Conservation (phyloP, 2,113 vertebrate species). For the Rhinolophus sinicus region DNA sequence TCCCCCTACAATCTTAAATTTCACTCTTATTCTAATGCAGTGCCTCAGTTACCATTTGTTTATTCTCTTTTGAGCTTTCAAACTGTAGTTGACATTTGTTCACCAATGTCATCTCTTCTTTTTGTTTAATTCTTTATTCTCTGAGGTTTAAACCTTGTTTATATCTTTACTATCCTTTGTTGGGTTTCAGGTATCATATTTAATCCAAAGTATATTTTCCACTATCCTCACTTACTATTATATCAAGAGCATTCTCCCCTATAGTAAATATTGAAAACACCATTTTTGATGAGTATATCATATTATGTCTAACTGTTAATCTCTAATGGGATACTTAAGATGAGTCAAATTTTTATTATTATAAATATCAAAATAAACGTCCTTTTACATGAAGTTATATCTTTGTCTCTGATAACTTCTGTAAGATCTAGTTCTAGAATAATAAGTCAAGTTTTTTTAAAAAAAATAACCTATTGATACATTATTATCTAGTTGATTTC, state of each 20-base stretch:
- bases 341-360: neutral
- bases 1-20: neutral
- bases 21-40: constrained; percentile 25
- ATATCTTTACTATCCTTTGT: neutral
- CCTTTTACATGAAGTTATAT: neutral
- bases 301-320: neutral
- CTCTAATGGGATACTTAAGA: neutral
- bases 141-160: constrained; percentile 39
- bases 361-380: neutral
- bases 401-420: neutral
- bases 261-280: neutral
- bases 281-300: neutral
- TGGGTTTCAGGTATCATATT: constrained; percentile 3
- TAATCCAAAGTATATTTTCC: constrained; percentile 33
- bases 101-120: neutral
- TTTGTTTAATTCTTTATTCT: neutral
- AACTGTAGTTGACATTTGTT: constrained; percentile 41
- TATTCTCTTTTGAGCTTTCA: constrained; percentile 51
- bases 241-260: neutral
- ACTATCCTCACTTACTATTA: neutral
- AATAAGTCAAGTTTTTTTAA: neutral
- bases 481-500: constrained; percentile 6
- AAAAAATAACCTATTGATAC: neutral
- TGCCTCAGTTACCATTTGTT: constrained; percentile 38
- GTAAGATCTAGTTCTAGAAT: constrained; percentile 6